Base-by-base conservation (phyloP, 2,888 invertebrate species). In the Callyntrura guangdongensis region DNA sequence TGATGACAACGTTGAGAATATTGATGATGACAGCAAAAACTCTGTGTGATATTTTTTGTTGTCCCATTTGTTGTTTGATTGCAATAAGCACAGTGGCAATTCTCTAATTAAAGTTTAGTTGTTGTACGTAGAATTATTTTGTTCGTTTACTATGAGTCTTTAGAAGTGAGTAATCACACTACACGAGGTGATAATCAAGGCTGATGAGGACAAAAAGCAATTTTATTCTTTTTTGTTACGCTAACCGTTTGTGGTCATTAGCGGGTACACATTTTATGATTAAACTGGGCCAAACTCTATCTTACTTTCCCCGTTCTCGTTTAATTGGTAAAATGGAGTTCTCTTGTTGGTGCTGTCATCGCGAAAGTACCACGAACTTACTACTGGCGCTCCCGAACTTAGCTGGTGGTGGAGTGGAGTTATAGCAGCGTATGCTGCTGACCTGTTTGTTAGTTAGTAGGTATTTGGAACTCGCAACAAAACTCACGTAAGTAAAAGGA, bases 241-340 rank as follows among this genome's bases (percentile, higher is more conserved):
- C 47, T 74, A 74, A 74, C 47, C 74, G 47, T 49, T 74, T 74
- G 74, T 49, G 74, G 74, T 22, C 74, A 74, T 74, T 74, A 74
- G 74, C n/a, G 47, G 22, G 17, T 9, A 22, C 14, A 11, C 11
- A 20, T 47, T 17, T 20, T 22, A 12, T 45, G 17, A 69, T 4
- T 20, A 47, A 47, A 47, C 47, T 27, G 12, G 49, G 74, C 47
- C 74, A 74, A 25, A 22, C 20, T 22, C 20, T 20, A 20, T 64
- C 25, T 64, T 25, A 25, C 25, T 64, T 25, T 25, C 1, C 69
- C 2, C 12, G 8, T 12, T 45, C 49, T 22, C 74, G 47, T 49
- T 17, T 49, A 74, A 74, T 74, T 74, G 74, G 47, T 22, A 74
- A 74, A 74, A 47, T 74, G 74, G 36, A 74, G 49, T 74, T 74